A percentile compares a stretch with the other conserved stretches of the same genome.
Conservation (phyloP, 23 tunicate species). For the Diplosoma virens region DNA sequence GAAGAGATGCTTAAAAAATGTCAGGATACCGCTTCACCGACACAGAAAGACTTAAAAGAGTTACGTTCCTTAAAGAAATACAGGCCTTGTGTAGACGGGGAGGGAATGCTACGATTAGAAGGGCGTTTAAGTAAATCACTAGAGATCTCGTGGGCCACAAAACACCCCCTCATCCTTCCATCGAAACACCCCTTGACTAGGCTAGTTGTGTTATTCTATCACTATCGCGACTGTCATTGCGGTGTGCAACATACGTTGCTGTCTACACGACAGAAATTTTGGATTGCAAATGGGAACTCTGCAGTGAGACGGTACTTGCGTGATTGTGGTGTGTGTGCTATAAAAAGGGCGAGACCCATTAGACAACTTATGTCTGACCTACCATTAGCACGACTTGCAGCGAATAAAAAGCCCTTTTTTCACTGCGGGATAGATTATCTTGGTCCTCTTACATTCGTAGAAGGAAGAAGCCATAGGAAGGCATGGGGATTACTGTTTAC, state of each 20-base stretch:
- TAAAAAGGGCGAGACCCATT: background rate
- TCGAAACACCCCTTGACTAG: background rate
- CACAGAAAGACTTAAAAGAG: background rate
- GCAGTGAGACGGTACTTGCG: background rate
- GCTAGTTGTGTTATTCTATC: background rate
- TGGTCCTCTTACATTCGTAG: background rate
- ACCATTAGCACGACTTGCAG: background rate
- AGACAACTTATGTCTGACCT: slow-evolving; percentile 7
- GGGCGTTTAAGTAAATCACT: slow-evolving; percentile 6
- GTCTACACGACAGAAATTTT: background rate
- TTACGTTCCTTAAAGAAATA: background rate
- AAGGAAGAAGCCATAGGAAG: slow-evolving; percentile 1
- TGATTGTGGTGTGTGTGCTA: background rate
- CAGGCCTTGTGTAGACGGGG: background rate
- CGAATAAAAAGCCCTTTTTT: background rate
- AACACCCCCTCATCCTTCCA: background rate
- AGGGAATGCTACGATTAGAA: background rate
- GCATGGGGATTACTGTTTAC: slow-evolving; percentile 23
- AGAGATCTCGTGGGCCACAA: background rate
- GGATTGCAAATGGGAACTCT: slow-evolving; percentile 1
- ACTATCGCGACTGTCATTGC: background rate
- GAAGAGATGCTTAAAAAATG: too few relatives aligned
- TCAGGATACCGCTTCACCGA: too few relatives aligned
- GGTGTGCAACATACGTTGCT: slow-evolving; percentile 2
- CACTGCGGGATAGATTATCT: background rate